Base-by-base conservation (phyloP, 2,797 vertebrate genomes). In the Xenentodon cancila region DNA sequence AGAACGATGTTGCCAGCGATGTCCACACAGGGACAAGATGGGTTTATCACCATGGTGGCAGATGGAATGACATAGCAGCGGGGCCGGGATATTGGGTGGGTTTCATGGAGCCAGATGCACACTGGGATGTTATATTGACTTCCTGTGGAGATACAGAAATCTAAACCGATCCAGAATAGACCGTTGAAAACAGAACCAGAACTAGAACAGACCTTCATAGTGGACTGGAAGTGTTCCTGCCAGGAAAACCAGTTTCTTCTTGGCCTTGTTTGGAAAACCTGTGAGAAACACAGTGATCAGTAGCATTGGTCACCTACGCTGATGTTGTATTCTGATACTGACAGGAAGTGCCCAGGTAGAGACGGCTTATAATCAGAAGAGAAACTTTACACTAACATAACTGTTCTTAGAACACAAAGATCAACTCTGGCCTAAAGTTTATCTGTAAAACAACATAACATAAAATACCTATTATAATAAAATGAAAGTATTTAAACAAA, bases 91-190 rank as follows among this genome's bases (percentile, higher is more conserved):
- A 68, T 64, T 0, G 93, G 93, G 64, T 94, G 93, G 0, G 87
- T 91, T 44, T 92, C 85, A 34, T 93, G 93, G 11, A 94, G 87
- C 93, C 93, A 94, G 52, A 94, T 73, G 73, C 91, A 90, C 42
- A 94, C 84, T 34, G 93, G 91, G 79, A 93, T 90, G 64, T 93
- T 92, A 79, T 94, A 93, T 13, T 66, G 47, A 37, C 63, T 68
- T 40, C 89, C 92, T 94, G 77, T 25, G n/a, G 9, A 44, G 15
- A 55, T 42, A 73, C 25, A 40, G 18, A 13, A 37, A 22, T 47
- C 25, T 19, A 43, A 16, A 53, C 11, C 1, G 9, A 25, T 16
- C 5, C 27, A 5, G 37, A 54, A 6, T 7, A 6, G 16, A 12
- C 20, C 9, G n/a, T 13, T 6, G 2, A 3, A 9, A 37, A 1